Conservation (phyloP, 2,797 vertebrate genomes). For the Eurystomus glaucurus region DNA sequence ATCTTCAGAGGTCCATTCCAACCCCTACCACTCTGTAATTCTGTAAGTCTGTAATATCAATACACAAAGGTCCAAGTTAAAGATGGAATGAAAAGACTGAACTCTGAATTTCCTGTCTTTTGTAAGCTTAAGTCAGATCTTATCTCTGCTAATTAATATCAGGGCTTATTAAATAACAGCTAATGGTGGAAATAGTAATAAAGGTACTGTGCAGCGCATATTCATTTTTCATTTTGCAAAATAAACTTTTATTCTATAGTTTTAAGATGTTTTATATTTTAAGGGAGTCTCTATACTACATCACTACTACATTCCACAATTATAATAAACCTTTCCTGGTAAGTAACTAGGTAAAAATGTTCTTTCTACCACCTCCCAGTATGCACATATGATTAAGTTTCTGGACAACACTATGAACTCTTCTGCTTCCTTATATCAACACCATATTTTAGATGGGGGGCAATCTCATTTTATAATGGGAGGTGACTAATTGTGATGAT, state of each 20-base stretch:
- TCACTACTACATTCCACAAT: not conserved
- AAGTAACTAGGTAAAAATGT: not conserved
- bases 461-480: not conserved
- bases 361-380: accelerated
- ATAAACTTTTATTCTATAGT: not conserved
- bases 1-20: too few species aligned
- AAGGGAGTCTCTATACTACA: not conserved
- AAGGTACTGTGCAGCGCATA: not conserved
- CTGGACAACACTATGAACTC: not conserved
- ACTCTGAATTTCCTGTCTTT: conserved; percentile 18
- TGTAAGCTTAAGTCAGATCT: conserved; percentile 14
- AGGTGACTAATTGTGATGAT: not conserved
- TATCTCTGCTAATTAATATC: conserved; percentile 17
- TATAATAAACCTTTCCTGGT: not conserved
- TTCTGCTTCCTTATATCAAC: not conserved
- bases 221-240: not conserved
- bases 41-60: not conserved
- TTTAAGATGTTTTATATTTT: not conserved
- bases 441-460: not conserved
- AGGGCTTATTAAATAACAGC: conserved; percentile 19
- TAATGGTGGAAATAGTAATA: conserved; percentile 4
- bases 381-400: not conserved
- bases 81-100: not conserved
- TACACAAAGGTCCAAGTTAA: not conserved
- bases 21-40: too few species aligned